Evolutionary conservation across 2,888 invertebrate genomes (phyloP).

Genomic region (Epinotia demarniana): DNA sequence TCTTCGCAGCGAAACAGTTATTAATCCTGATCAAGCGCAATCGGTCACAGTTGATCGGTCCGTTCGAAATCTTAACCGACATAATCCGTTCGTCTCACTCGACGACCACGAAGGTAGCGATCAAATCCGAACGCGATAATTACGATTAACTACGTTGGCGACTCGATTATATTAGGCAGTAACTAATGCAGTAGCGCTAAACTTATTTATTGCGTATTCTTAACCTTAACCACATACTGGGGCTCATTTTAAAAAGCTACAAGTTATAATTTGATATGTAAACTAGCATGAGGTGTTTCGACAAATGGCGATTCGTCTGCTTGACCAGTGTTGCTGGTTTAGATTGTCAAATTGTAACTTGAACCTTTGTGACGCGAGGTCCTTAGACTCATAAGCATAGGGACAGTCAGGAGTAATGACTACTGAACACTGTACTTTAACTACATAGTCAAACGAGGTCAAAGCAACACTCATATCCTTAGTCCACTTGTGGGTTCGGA

Average conservation of each 20-base stretch:
- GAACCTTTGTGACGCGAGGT: no score
- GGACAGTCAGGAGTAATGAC: background rate
- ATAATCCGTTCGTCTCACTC: conserved; percentile 68
- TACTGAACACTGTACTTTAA: background rate
- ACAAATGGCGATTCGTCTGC: background rate
- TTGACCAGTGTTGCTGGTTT: background rate
- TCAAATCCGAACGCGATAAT: conserved; percentile 16
- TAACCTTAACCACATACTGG: background rate
- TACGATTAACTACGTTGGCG: conserved; percentile 15
- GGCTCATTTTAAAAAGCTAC: background rate
- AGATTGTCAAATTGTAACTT: background rate
- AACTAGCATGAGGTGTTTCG: background rate
- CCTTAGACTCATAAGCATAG: background rate
- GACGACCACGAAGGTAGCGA: conserved; percentile 39
- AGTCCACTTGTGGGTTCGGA: background rate
- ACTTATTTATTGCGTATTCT: background rate
- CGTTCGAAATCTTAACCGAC: conserved; percentile 65
- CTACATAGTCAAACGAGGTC: background rate
- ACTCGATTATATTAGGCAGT: background rate
- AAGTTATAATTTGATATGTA: background rate
- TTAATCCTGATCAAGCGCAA: conserved; percentile 64
- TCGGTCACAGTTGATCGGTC: conserved; percentile 63
- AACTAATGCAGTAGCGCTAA: background rate
- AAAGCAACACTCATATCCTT: background rate
- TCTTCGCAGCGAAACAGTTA: conserved; percentile 46